phyloP scores from a whole-genome alignment of 1,140 invertebrate genomes.

The Ridgeia piscesae region DNA sequence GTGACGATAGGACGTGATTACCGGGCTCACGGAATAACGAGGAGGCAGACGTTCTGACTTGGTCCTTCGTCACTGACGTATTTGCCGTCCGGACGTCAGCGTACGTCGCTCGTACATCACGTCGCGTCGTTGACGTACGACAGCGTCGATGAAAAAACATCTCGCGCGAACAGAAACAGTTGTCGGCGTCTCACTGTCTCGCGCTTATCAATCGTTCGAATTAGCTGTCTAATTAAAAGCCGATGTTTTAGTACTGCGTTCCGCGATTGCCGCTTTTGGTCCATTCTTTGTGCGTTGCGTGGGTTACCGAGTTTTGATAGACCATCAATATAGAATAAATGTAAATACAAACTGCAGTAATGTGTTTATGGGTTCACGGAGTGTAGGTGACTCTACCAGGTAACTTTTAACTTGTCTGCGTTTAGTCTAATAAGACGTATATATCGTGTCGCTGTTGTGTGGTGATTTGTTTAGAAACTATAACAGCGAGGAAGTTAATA shows the following conservation, averaged over 20 bases:
- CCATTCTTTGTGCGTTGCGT: too few relatives aligned
- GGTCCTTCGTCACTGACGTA: neutral
- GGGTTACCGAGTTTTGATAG: too few relatives aligned
- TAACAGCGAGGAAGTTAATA: too few relatives aligned
- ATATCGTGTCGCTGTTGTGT: too few relatives aligned
- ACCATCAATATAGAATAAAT: too few relatives aligned
- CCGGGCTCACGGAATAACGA: neutral
- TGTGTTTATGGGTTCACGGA: too few relatives aligned
- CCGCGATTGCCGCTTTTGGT: neutral
- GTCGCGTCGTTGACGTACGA: neutral
- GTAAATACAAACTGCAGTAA: too few relatives aligned
- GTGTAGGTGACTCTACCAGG: too few relatives aligned
- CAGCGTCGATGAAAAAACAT: neutral
- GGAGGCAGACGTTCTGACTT: neutral
- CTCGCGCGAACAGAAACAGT: neutral
- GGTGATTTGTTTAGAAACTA: too few relatives aligned
- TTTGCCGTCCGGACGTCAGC: neutral
- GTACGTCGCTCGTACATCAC: neutral
- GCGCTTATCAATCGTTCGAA: neutral
- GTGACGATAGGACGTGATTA: neutral
- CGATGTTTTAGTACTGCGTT: neutral
- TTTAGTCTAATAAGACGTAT: too few relatives aligned
- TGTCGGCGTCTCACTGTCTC: neutral
- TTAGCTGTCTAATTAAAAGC: neutral
- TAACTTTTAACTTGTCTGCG: too few relatives aligned